These are phyloP conservation scores for Lasius platythorax DNA, from an alignment of 2,888 invertebrate species.

Conservation along the genomic window DNA sequence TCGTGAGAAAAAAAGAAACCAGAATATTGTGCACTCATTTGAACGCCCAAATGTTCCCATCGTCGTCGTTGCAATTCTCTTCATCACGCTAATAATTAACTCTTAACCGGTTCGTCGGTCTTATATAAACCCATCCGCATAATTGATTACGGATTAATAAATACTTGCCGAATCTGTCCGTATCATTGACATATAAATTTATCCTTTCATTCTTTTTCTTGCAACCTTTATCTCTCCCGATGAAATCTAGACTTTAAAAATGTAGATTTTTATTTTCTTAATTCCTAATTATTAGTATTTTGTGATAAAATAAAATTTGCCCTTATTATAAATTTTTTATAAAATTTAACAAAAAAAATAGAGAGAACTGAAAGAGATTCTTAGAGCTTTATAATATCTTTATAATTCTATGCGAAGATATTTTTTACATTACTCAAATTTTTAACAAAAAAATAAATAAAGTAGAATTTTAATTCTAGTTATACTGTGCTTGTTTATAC, in stretches of 20 bases:
- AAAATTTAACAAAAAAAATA: not conserved
- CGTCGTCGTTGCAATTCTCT: slow-evolving; percentile 26
- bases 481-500: not conserved
- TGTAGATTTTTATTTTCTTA: not conserved
- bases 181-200: not conserved
- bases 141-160: slow-evolving; percentile 33
- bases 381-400: not conserved
- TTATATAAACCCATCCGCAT: slow-evolving; percentile 6
- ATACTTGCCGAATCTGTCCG: not conserved
- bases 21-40: slow-evolving; percentile 6
- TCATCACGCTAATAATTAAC: slow-evolving; percentile 31
- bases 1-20: slow-evolving; percentile 19
- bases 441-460: not conserved
- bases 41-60: slow-evolving; percentile 21
- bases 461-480: not conserved
- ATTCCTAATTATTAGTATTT: not conserved
- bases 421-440: not conserved
- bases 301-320: not conserved
- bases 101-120: slow-evolving; percentile 15
- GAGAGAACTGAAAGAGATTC: not conserved
- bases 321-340: not conserved
- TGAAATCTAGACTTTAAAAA: not conserved
- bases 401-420: not conserved
- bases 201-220: not conserved
- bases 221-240: not conserved